phyloP scores from a whole-genome alignment of 2,888 invertebrate genomes.

The Amphipoea lucens region DNA sequence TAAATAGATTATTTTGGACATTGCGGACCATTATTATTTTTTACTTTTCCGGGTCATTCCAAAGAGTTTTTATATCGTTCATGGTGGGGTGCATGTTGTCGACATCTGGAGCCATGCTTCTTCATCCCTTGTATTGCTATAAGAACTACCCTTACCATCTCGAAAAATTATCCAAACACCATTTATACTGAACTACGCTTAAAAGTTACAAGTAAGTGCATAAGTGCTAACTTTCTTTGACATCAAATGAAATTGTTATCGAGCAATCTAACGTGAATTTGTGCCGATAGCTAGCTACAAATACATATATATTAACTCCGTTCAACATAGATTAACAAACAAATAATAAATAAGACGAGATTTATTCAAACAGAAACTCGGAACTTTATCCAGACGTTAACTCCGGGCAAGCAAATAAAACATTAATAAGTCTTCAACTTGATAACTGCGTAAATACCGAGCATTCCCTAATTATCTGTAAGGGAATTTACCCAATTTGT shows the following conservation, averaged over 20 bases:
- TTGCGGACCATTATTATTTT: not conserved
- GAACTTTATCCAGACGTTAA: slow-evolving; percentile 48
- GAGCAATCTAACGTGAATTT: not conserved
- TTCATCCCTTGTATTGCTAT: no score
- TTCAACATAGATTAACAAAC: slow-evolving; percentile 39
- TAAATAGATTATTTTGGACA: no score
- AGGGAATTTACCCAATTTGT: not conserved
- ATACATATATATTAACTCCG: slow-evolving; percentile 12
- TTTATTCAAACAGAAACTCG: slow-evolving; percentile 42
- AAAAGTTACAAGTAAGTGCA: not conserved
- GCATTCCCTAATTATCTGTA: slow-evolving; percentile 29
- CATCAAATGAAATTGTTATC: not conserved
- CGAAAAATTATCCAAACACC: not conserved
- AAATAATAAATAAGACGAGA: slow-evolving; percentile 45
- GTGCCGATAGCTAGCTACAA: not conserved
- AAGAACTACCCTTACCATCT: not conserved
- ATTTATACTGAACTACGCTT: not conserved
- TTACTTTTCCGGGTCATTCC: not conserved
- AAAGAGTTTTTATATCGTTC: not conserved
- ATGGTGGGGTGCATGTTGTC: not conserved
- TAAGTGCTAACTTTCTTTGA: not conserved
- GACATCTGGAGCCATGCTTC: no score
- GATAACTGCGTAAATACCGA: slow-evolving; percentile 42
- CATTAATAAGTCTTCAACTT: slow-evolving; percentile 53
- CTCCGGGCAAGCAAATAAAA: slow-evolving; percentile 52